Evolutionary conservation across 1,140 invertebrate genomes (phyloP).

Genomic region (Drosophila burlai): DNA sequence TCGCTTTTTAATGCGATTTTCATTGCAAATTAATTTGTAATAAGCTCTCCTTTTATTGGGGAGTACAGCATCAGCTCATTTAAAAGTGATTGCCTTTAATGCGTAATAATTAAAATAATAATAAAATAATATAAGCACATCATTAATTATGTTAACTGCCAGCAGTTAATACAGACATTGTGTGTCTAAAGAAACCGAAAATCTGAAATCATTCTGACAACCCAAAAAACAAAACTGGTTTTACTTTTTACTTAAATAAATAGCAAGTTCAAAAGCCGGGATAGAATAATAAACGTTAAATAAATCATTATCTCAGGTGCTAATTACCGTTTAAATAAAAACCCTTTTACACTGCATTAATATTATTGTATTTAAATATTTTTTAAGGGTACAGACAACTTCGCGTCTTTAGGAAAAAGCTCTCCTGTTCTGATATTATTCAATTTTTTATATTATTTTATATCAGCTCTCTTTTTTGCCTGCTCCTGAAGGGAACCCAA

Average conservation of each 20-base stretch:
- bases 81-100: slow-evolving; percentile 1
- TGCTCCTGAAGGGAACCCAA: slow-evolving; percentile 20
- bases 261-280: slow-evolving; percentile 1
- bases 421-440: slow-evolving; percentile 14
- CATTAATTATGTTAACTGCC: slow-evolving; percentile 13
- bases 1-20: background rate
- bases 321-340: background rate
- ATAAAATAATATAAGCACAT: slow-evolving; percentile 12
- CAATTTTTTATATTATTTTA: slow-evolving; percentile 40
- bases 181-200: background rate
- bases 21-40: background rate
- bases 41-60: background rate
- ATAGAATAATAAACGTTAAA: background rate
- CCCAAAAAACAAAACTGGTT: slow-evolving; percentile 6
- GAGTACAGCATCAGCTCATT: background rate
- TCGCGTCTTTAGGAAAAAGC: background rate
- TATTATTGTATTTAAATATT: background rate
- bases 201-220: slow-evolving; percentile 14
- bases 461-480: slow-evolving; percentile 36
- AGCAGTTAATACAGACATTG: slow-evolving; percentile 11
- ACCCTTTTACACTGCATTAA: background rate
- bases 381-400: background rate
- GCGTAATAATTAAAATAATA: background rate
- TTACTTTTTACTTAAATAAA: slow-evolving; percentile 8
- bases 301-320: background rate